phyloP scores from a whole-genome alignment of 2,113 vertebrate genomes.

The Numida meleagris region DNA sequence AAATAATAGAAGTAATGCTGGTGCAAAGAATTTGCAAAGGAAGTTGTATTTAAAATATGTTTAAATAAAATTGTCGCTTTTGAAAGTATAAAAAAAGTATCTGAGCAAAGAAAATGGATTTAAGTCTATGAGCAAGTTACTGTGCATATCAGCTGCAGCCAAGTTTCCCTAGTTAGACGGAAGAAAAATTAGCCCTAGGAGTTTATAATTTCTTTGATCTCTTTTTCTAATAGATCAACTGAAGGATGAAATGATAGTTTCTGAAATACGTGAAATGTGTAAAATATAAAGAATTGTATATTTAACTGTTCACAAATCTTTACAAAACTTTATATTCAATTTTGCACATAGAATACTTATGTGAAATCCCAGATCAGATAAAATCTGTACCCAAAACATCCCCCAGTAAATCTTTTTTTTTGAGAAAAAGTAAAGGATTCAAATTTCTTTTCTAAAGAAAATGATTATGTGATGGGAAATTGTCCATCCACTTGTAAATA shows the following conservation, averaged over 20 bases:
- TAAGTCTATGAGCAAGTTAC: neutral
- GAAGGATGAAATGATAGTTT: neutral
- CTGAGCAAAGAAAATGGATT: neutral
- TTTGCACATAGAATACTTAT: neutral
- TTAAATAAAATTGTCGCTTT: neutral
- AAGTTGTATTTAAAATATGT: neutral
- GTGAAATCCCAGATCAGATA: neutral
- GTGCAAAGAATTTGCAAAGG: neutral
- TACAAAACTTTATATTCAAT: neutral
- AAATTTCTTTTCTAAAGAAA: conserved; percentile 1
- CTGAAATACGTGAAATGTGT: neutral
- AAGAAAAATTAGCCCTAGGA: neutral
- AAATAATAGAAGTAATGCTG: neutral
- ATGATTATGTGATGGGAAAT: neutral
- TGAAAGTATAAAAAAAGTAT: neutral
- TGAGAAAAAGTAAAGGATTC: neutral
- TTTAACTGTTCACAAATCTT: neutral
- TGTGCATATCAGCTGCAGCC: neutral
- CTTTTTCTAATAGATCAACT: neutral
- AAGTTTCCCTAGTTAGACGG: neutral
- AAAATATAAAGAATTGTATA: neutral
- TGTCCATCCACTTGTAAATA: conserved; percentile 5
- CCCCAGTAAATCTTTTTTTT: neutral
- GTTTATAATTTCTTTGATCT: neutral
- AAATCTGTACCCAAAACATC: neutral